Base-by-base conservation (phyloP, 2,888 invertebrate species). In the Phytoseiulus persimilis region DNA sequence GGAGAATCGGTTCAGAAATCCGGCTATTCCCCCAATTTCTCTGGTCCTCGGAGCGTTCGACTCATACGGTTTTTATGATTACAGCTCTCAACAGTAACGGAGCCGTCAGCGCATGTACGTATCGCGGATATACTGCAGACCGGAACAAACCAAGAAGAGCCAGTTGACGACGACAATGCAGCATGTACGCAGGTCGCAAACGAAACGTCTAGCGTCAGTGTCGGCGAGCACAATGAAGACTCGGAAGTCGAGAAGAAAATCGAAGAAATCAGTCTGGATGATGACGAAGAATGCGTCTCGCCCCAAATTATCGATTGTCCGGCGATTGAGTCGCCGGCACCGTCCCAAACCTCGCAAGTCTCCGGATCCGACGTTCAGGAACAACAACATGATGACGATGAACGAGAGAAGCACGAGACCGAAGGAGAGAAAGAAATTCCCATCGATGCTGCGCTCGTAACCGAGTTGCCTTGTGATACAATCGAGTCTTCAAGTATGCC, bases 401-500 rank as follows among this genome's bases (percentile, higher is more conserved):
- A 45, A n/a, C 32, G 87, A 32, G 87, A 87, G 33, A 87, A 87
- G 31, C 87, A 87, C 87, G 87, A 87, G 33, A 87, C 32, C 45
- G 87, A 87, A 33, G 87, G 87, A 0, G 87, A 87, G 33, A 87
- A 87, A 23, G 87, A 87, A 45, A 87, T 87, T 33, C 87, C 87
- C 18, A 87, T 87, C 14, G 87, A 87, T 33, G 87, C 87, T 11
- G 31, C 87, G n/a, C 87, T 87, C 32, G 87, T 87, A 28, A 87
- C 87, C 32, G 87, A 87, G 39, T 45, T 87, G 39, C 45, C 87
- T 45, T 87, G 87, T 14, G 87, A 87, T 32, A 87, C 87, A 9
- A 87, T 87, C 32, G 87, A 87, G 87, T 87, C 87, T 45, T 87
- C 87, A 87, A 87, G 87, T 87, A 87, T 87, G 87, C 87, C 87